Evolutionary conservation across 2,797 vertebrate genomes (phyloP), one percentile per base, ranked within the genome.

Genomic region (Trematomus bernacchii): DNA sequence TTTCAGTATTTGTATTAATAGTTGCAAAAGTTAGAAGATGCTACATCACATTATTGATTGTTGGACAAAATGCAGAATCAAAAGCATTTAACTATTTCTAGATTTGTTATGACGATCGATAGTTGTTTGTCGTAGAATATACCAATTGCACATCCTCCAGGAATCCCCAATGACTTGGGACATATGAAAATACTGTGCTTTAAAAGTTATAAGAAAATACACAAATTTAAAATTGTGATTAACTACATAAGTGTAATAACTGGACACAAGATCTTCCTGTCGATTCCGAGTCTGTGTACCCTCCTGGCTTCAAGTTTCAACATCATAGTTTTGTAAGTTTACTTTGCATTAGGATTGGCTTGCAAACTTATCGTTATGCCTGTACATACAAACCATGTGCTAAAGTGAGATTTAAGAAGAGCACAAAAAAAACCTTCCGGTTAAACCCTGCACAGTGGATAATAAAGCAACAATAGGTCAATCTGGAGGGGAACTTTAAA

Each of bases 31-130:
- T 61, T 59, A 50, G 16, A 59, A 6, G 15, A 61, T 47, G 21
- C 16, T 27, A 55, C 30, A 37, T 73, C 43, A 30, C 1, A 60
- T 80, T 71, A 2, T 27, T 62, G 13, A 46, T 33, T 0, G 0
- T 11, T 37, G 69, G 37, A 59, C 40, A 52, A 54, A 61, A 68
- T 40, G 52, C 5, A 71, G 10, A 47, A 18, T 66, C 37, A 59
- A 46, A 77, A 72, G 14, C 50, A 65, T 57, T 6, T 1, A 15
- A 18, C 44, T 61, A 21, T 57, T 15, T 48, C 13, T 6, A 60
- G 47, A 66, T 15, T 9, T 0, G 10, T 59, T 21, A 57, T 48
- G n/a, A 77, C 18, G 52, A 57, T 63, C 11, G 74, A 19, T 6
- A 55, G 40, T 53, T 27, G 40, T 59, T 13, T 50, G 27, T 61